These are phyloP conservation scores for Portunus trituberculatus DNA, from an alignment of 1,140 invertebrate species.

Conservation along the genomic window DNA sequence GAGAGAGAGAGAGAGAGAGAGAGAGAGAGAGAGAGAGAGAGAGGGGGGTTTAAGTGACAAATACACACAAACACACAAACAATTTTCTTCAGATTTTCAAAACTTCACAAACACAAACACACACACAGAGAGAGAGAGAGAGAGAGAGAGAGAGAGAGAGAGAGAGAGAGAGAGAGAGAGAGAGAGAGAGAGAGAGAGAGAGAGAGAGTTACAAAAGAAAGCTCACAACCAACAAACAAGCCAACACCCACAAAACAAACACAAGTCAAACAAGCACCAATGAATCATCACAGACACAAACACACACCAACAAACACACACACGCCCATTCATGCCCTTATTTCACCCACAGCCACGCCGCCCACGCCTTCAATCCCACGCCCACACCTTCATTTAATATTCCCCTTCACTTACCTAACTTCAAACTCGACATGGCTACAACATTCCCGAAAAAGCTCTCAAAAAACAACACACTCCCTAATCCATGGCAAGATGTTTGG, in stretches of 20 bases:
- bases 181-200: too few relatives aligned
- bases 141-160: not conserved
- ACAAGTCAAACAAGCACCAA: not conserved
- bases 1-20: conserved; percentile 43
- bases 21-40: conserved; percentile 31
- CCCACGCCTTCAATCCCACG: not conserved
- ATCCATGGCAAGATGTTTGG: conserved; percentile 69
- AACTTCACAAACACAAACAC: too few relatives aligned
- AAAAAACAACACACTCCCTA: conserved; percentile 63
- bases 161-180: not conserved
- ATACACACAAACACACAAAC: too few relatives aligned
- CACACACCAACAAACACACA: not conserved
- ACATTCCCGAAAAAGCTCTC: conserved; percentile 68
- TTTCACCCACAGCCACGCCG: not conserved
- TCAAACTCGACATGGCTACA: conserved; percentile 74
- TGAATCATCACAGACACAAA: not conserved
- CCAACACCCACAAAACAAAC: not conserved
- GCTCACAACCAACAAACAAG: too few relatives aligned
- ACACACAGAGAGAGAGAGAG: not conserved
- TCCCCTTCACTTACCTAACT: conserved; percentile 67
- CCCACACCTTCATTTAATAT: not conserved
- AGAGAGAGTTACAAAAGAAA: too few relatives aligned
- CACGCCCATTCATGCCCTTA: not conserved
- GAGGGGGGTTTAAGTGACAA: not conserved
- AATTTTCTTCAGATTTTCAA: too few relatives aligned